These are phyloP conservation scores for Steatornis caripensis DNA, from an alignment of 2,113 vertebrate genomes.

Conservation along the genomic window DNA sequence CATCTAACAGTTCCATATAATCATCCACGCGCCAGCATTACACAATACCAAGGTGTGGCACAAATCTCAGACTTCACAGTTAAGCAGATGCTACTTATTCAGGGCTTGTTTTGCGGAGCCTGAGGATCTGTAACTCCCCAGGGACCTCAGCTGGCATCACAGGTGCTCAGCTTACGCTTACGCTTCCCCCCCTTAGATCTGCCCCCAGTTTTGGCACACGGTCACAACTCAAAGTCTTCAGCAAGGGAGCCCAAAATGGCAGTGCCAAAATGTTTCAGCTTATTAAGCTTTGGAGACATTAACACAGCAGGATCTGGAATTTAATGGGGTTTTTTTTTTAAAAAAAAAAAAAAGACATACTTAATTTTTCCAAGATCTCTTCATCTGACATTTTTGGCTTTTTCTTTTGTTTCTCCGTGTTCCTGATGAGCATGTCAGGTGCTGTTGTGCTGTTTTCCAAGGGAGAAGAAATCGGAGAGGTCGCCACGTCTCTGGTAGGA, in stretches of 20 bases:
- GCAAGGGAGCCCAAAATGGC: not conserved
- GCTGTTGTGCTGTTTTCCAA: conserved; percentile 71
- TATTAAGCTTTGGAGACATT: not conserved
- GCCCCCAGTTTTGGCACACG: not conserved
- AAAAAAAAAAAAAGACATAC: conserved; percentile 68
- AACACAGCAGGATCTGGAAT: not conserved
- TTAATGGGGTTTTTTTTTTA: not conserved
- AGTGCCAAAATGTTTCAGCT: not conserved
- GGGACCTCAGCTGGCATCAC: not conserved
- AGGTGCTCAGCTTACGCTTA: not conserved
- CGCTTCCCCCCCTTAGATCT: not conserved
- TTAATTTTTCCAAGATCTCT: conserved; percentile 95
- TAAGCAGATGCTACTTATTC: not conserved
- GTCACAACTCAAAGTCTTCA: not conserved
- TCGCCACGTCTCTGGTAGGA: conserved; percentile 87
- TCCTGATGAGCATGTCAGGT: conserved; percentile 76
- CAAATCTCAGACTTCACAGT: not conserved
- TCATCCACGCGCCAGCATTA: not conserved
- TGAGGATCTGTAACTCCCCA: not conserved
- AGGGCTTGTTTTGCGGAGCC: not conserved
- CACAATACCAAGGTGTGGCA: not conserved
- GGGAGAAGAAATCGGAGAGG: conserved; percentile 83
- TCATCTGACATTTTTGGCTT: conserved; percentile 98
- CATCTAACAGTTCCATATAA: not conserved
- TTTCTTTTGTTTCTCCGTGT: conserved; percentile 88